These are phyloP conservation scores for Calyptomena viridis DNA, from an alignment of 2,113 vertebrate species.

Conservation along the genomic window DNA sequence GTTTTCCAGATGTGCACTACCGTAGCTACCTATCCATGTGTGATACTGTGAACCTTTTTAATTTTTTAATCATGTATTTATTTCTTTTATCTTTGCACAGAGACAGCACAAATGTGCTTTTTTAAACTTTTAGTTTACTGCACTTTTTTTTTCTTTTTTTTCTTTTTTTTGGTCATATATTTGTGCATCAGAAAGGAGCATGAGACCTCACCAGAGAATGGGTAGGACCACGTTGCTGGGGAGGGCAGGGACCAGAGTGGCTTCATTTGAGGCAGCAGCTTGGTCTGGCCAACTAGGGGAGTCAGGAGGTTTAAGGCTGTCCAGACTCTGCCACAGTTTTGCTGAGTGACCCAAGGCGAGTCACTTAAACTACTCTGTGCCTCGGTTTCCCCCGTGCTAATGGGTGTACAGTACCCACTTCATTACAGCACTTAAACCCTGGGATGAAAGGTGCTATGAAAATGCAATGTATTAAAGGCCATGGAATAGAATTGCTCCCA, in stretches of 20 bases:
- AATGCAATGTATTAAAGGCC: constrained; percentile 30
- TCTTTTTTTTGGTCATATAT: background rate
- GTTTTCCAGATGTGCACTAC: constrained; percentile 51
- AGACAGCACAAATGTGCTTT: constrained; percentile 68
- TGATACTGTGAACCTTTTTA: constrained; percentile 64
- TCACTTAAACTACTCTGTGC: constrained; percentile 45
- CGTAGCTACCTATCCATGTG: constrained; percentile 58
- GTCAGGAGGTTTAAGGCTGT: constrained; percentile 20
- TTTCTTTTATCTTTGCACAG: constrained; percentile 73
- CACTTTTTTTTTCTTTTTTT: background rate
- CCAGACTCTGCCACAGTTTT: background rate
- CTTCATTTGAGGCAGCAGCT: background rate
- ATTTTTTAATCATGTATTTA: constrained; percentile 70
- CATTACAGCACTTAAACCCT: constrained; percentile 31
- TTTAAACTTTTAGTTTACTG: constrained; percentile 54
- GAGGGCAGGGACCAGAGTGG: background rate
- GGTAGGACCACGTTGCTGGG: constrained; percentile 9
- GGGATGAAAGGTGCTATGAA: constrained; percentile 62
- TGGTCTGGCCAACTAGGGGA: background rate
- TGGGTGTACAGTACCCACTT: background rate
- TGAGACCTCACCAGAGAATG: constrained; percentile 23
- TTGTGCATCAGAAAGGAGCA: constrained; percentile 1
- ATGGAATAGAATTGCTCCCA: constrained; percentile 11
- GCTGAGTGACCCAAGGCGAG: background rate
- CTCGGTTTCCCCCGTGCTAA: background rate